phyloP scores from a whole-genome alignment of 2,888 invertebrate species.

The Seira sanloemensis region DNA sequence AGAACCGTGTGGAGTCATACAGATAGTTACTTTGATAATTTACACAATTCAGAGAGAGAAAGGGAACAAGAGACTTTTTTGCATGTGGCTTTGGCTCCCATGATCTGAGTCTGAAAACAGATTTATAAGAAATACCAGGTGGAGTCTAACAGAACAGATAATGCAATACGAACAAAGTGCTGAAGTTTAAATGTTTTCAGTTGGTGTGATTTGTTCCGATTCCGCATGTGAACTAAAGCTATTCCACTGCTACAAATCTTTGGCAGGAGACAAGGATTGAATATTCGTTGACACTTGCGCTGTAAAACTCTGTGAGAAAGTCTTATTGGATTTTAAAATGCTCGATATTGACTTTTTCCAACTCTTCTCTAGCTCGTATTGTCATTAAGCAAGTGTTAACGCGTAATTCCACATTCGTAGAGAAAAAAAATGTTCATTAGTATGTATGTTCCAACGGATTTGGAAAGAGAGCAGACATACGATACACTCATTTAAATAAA shows the following conservation, averaged over 20 bases:
- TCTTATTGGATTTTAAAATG: constrained; percentile 1
- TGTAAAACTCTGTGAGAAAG: neutral
- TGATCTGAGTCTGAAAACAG: neutral
- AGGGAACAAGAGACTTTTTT: neutral
- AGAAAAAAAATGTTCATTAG: neutral
- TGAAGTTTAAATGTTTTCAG: constrained; percentile 5
- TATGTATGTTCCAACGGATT: neutral
- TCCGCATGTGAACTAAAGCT: neutral
- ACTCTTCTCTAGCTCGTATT: neutral
- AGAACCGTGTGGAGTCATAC: neutral
- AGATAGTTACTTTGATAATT: neutral
- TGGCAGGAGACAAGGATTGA: neutral
- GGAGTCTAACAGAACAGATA: neutral
- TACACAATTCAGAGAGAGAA: neutral
- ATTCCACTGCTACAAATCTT: neutral
- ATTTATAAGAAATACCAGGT: neutral
- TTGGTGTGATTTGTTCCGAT: neutral
- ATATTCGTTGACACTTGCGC: constrained; percentile 32
- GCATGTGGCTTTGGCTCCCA: neutral
- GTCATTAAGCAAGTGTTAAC: neutral
- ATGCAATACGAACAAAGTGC: neutral
- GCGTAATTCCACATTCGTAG: neutral
- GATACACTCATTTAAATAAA: constrained; percentile 4
- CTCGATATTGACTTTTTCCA: constrained; percentile 11
- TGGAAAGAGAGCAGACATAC: neutral